Conservation (phyloP, 2,888 invertebrate genomes). For the Pseudococcus longispinus region DNA sequence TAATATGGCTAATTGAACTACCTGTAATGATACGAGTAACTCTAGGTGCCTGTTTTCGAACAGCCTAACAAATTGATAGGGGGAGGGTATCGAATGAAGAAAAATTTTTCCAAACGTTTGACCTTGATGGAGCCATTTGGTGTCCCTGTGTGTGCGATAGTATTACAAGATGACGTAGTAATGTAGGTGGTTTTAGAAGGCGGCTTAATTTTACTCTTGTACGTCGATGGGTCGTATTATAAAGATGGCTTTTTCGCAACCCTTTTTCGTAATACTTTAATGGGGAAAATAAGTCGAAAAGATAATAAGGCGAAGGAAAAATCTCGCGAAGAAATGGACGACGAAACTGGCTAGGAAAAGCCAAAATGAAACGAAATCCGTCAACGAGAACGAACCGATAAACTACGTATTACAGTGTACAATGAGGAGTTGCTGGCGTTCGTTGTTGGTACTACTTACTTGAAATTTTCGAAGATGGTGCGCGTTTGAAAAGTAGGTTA, state of each 20-base stretch:
- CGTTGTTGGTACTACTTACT: background rate
- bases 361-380: background rate
- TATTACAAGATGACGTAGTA: background rate
- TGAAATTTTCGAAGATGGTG: background rate
- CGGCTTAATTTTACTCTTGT: background rate
- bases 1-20: background rate
- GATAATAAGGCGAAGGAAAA: background rate
- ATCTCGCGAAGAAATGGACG: background rate
- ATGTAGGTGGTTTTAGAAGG: background rate
- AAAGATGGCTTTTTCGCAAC: background rate
- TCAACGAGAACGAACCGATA: background rate
- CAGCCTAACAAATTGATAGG: background rate
- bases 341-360: background rate
- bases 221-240: background rate
- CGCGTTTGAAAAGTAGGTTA: conserved; percentile 17
- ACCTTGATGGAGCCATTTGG: background rate
- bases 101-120: background rate
- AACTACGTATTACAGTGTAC: background rate
- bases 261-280: background rate
- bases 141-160: background rate
- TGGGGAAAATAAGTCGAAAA: background rate
- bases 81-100: background rate
- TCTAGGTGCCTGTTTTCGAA: background rate
- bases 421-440: background rate
- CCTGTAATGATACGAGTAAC: background rate